phyloP scores from a whole-genome alignment of 2,797 vertebrate genomes.

The Coreius guichenoti region DNA sequence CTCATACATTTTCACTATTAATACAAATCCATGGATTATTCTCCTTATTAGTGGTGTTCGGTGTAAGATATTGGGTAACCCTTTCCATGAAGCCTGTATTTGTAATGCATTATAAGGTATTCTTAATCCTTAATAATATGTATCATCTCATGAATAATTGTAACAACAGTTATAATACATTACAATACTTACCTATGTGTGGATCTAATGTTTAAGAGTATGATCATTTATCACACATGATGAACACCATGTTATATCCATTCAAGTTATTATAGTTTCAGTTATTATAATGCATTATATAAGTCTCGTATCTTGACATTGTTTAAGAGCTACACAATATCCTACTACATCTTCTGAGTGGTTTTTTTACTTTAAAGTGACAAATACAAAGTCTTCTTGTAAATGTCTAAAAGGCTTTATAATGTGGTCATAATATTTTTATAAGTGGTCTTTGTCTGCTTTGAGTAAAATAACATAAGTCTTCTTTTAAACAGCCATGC shows the following conservation, averaged over 20 bases:
- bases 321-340: neutral
- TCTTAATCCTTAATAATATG: neutral
- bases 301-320: neutral
- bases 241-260: neutral
- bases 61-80: neutral
- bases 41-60: neutral
- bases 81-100: neutral
- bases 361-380: constrained; percentile 3
- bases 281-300: neutral
- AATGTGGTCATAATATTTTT: neutral
- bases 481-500: neutral
- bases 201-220: neutral
- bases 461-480: neutral
- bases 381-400: neutral
- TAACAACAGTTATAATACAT: neutral
- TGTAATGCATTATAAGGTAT: neutral
- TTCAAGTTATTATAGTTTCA: neutral
- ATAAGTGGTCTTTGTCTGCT: neutral
- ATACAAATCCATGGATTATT: neutral
- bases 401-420: neutral
- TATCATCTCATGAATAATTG: neutral
- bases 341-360: neutral
- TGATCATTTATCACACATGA: neutral
- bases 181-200: neutral
- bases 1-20: neutral